Evolutionary conservation across 2,888 invertebrate genomes (phyloP), one percentile per base, ranked within the genome.

Genomic region (Silvanus unidentatus): DNA sequence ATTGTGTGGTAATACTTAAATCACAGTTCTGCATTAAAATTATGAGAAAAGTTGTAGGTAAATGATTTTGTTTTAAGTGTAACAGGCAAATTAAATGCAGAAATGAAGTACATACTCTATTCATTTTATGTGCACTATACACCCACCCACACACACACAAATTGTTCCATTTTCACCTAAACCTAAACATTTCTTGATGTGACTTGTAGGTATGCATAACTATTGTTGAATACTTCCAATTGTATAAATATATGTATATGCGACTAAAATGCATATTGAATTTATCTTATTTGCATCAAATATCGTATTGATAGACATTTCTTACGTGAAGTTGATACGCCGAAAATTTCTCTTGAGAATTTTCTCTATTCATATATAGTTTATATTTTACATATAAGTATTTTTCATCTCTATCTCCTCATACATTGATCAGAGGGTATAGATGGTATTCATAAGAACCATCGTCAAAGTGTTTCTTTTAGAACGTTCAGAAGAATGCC

Each of bases 291-390:
- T 6, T 16, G 10, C 22, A 39, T 39, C 27, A 39, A 39, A 39
- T 39, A 39, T 10, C 8, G 4, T 27, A 22, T 27, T 39, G 39
- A 39, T 27, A 39, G 39, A 39, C 27, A 27, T 16, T 39, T 39
- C 14, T 8, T 39, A 39, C n/a, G 32, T 22, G 40, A 30, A n/a
- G 40, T 14, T 40, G 40, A 40, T 22, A 40, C 22, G 22, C 30
- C 30, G 40, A 16, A 40, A 39, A 40, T 30, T 40, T 40, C 40
- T 30, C 40, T 30, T 13, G 40, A 40, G 40, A 22, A 40, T 22
- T 39, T 39, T 39, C 22, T 8, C 3, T 22, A 22, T 22, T 5
- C 22, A 22, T 22, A 22, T 22, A 22, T 22, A 8, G 22, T 22
- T 16, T 39, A 39, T 22, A 39, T 22, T 32, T 32, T 22, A 22